These are phyloP conservation scores for Phainopepla nitens DNA, from an alignment of 2,113 vertebrate species.

Conservation along the genomic window DNA sequence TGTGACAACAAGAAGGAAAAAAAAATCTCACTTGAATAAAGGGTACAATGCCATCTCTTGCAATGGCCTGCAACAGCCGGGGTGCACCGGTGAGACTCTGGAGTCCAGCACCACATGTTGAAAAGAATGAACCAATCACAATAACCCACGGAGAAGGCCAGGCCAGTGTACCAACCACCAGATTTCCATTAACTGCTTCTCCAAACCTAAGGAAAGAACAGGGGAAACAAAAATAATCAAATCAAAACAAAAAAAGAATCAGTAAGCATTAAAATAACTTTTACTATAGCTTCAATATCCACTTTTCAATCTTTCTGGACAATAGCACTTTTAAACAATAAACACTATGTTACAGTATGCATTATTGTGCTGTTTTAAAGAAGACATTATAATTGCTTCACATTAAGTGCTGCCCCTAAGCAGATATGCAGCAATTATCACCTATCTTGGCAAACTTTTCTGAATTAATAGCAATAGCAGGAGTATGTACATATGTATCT, in stretches of 20 bases:
- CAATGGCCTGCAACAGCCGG: constrained; percentile 91
- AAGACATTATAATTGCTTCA: neutral
- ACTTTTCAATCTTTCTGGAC: neutral
- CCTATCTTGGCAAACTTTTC: neutral
- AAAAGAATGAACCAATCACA: constrained; percentile 96
- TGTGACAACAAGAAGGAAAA: neutral
- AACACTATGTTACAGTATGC: fast-evolving
- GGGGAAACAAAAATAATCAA: neutral
- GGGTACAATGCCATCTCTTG: constrained; percentile 90
- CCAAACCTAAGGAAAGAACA: constrained; percentile 78
- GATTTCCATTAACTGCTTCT: constrained; percentile 89
- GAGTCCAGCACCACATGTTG: constrained; percentile 92
- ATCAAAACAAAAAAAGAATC: neutral
- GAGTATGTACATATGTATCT: neutral
- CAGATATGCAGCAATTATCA: neutral
- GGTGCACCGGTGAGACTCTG: constrained; percentile 95
- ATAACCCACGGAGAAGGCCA: constrained; percentile 99
- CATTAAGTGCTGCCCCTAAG: neutral
- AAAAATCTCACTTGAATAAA: constrained; percentile 83
- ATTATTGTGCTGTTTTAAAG: neutral
- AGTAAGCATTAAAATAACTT: neutral
- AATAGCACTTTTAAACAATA: neutral
- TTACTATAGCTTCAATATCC: neutral
- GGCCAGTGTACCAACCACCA: constrained; percentile 91
- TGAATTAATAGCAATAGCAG: neutral